Evolutionary conservation across 2,888 invertebrate species (phyloP).

Genomic region (Pyrrhosoma nymphula): DNA sequence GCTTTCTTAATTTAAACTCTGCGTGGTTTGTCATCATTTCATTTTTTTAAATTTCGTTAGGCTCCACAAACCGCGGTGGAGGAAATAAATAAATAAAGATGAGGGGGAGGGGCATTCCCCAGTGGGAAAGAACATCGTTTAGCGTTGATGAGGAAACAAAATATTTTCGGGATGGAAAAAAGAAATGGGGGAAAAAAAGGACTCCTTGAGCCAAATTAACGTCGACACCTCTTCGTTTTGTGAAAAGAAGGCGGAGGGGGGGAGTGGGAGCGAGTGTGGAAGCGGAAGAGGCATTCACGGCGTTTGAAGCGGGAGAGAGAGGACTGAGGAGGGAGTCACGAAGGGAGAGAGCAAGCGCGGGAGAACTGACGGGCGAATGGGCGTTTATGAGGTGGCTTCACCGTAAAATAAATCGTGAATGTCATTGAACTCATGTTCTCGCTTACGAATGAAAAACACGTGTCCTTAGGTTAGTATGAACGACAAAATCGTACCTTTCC

Average conservation of each 20-base stretch:
- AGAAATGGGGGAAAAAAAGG: not conserved
- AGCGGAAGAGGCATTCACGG: not conserved
- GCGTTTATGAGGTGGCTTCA: no score
- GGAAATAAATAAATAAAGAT: not conserved
- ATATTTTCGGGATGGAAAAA: not conserved
- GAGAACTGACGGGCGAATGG: not conserved
- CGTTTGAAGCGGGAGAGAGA: not conserved
- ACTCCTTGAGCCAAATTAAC: conserved; percentile 21
- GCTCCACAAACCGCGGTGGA: not conserved
- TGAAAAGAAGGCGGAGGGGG: not conserved
- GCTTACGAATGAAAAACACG: no score
- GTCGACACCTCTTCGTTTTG: conserved; percentile 34
- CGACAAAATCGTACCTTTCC: no score
- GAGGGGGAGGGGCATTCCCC: not conserved
- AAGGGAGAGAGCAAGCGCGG: not conserved
- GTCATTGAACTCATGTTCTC: no score
- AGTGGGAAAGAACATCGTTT: conserved; percentile 8
- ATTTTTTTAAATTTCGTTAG: not conserved
- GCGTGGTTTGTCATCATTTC: not conserved
- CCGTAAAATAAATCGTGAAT: no score
- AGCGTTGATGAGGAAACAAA: conserved; percentile 6
- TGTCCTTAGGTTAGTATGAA: no score
- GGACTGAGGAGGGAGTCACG: not conserved
- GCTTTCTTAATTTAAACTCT: not conserved
- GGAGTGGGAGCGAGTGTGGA: not conserved